Base-by-base conservation (phyloP, 53 echinoderm and acorn worm genomes). In the Astropecten irregularis region DNA sequence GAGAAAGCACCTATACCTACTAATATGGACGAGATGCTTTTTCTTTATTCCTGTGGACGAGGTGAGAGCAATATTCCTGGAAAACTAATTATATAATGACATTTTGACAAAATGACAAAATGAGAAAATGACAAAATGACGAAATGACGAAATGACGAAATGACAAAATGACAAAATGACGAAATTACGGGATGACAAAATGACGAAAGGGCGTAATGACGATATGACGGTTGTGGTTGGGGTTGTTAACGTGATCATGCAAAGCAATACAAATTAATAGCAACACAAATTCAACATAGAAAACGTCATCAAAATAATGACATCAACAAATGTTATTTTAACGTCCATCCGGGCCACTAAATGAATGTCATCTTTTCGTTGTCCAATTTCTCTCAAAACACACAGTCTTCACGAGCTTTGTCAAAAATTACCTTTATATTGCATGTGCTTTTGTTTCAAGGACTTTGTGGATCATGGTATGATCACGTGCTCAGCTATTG, bases 391-490 rank as follows among this genome's bases (percentile, higher is more conserved):
- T 9, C 47, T 14, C 8, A 14, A 46, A 14, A 14, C 47, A 46
- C 47, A 46, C 47, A 9, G 8, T 46, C 14, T 46, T 9, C 47
- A 46, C 14, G 47, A 14, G 47, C 47, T 14, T 46, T 14, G 14
- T 46, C 47, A 14, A 14, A 14, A 46, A 9, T 46, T 14, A 9
- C 8, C 8, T 14, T 14, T 46, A 8, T 46, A 46, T n/a, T 11
- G 37, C 39, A 35, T 11, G 4, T 22, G 30, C 44, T 68, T 11
- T 48, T 29, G 10, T 70, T 35, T 55, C 6, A 66, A 93, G 93
- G 77, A 56, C 15, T 74, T 26, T 82, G 68, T 15, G 93, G 93
- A 61, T 77, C 60, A 35, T 93, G 90, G 90, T 93, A 90, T 63
- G 84, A 91, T 53, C 93, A 90, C 66, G 87, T 90, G n/a, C n/a